phyloP scores from a whole-genome alignment of 2,797 vertebrate genomes.

The Kryptolebias ocellatus region DNA sequence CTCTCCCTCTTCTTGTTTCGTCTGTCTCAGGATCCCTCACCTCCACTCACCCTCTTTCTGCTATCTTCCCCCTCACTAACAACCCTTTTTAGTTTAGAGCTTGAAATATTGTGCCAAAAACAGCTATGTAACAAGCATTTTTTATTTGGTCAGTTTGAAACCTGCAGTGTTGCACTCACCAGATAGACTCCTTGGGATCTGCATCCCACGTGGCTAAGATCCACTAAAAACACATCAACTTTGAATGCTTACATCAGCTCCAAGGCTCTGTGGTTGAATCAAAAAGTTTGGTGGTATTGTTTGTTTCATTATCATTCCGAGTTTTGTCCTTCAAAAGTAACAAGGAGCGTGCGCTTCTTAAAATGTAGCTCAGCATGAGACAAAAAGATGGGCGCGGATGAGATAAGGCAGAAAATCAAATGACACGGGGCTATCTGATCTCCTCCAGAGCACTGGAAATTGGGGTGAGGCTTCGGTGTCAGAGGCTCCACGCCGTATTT shows the following conservation, averaged over 20 bases:
- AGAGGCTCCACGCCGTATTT: conserved; percentile 79
- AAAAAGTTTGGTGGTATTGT: conserved; percentile 56
- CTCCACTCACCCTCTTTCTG: conserved; percentile 52
- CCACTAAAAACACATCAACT: conserved; percentile 56
- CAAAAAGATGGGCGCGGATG: conserved; percentile 78
- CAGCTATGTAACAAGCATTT: conserved; percentile 60
- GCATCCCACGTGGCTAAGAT: conserved; percentile 41
- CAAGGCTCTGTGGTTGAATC: conserved; percentile 38
- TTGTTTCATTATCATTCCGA: conserved; percentile 63
- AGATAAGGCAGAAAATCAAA: conserved; percentile 82
- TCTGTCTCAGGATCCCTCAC: conserved; percentile 65
- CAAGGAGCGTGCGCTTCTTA: conserved; percentile 64
- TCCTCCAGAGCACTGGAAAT: conserved; percentile 79
- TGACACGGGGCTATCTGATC: conserved; percentile 81
- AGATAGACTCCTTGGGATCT: conserved; percentile 38
- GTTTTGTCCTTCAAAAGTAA: conserved; percentile 76
- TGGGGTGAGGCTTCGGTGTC: conserved; percentile 80
- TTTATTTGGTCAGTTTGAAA: conserved; percentile 65
- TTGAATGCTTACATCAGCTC: conserved; percentile 48
- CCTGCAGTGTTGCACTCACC: conserved; percentile 46
- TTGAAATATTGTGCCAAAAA: conserved; percentile 57
- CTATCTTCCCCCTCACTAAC: conserved; percentile 44
- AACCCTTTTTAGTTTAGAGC: conserved; percentile 37
- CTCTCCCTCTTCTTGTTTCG: conserved; percentile 54
- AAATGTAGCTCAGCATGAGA: conserved; percentile 77